phyloP scores from a whole-genome alignment of 2,113 vertebrate genomes.

The Cololabis saira region DNA sequence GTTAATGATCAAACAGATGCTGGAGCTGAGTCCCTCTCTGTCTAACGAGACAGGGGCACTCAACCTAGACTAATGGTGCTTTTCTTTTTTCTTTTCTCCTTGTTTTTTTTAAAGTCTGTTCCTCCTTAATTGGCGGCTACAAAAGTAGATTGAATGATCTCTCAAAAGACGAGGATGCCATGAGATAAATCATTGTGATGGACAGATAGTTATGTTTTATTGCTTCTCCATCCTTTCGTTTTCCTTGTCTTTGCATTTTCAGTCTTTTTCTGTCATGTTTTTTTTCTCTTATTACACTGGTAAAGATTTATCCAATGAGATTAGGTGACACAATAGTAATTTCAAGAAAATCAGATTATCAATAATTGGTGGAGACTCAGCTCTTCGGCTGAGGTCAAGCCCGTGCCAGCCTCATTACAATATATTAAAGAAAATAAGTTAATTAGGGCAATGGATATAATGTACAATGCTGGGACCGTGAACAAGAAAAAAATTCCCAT shows the following conservation, averaged over 20 bases:
- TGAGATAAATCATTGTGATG: conserved; percentile 23
- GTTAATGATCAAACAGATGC: conserved; percentile 73
- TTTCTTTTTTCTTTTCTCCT: conserved; percentile 47
- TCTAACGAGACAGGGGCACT: conserved; percentile 67
- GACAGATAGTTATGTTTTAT: conserved; percentile 35
- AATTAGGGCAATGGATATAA: too few relatives aligned
- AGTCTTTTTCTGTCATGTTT: conserved; percentile 7
- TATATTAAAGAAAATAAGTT: too few relatives aligned
- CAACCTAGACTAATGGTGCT: conserved; percentile 69
- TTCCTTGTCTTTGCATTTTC: neutral
- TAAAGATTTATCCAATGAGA: neutral
- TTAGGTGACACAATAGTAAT: neutral
- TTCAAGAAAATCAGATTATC: neutral
- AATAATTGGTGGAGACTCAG: too few relatives aligned
- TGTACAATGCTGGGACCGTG: too few relatives aligned
- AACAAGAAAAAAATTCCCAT: too few relatives aligned
- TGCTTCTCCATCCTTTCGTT: conserved; percentile 7
- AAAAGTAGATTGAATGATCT: conserved; percentile 14
- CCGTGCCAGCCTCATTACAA: too few relatives aligned
- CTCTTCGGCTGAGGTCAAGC: too few relatives aligned
- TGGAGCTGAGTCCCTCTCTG: conserved; percentile 34
- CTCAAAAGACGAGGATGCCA: conserved; percentile 10
- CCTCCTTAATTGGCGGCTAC: conserved; percentile 63
- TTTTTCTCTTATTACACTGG: neutral
- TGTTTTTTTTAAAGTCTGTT: conserved; percentile 50